These are phyloP conservation scores for Hozukius guyotensis DNA, from an alignment of 2,797 vertebrate species.

Conservation along the genomic window DNA sequence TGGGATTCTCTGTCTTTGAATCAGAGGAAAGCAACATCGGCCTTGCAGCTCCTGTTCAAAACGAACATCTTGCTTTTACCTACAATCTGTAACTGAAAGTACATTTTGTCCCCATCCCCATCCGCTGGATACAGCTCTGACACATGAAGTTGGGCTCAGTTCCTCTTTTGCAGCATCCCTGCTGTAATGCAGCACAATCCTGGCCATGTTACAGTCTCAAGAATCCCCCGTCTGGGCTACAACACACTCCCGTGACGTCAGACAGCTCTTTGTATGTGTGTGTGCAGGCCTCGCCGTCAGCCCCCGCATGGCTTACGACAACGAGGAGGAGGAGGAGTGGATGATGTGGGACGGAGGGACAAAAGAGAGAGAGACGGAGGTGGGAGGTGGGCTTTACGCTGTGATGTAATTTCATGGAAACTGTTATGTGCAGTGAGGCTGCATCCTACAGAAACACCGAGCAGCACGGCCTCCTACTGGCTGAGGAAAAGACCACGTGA, in stretches of 20 bases:
- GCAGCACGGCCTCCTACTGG: slow-evolving; percentile 59
- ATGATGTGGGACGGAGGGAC: slow-evolving; percentile 23
- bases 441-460: slow-evolving; percentile 2
- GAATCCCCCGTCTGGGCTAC: slow-evolving; percentile 63
- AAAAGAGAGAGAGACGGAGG: slow-evolving; percentile 1
- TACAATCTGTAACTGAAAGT: background rate
- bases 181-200: slow-evolving; percentile 28
- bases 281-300: slow-evolving; percentile 41
- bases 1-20: background rate
- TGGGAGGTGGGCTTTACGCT: slow-evolving; percentile 57
- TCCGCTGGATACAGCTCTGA: background rate
- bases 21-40: background rate
- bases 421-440: slow-evolving; percentile 44
- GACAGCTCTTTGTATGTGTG: slow-evolving; percentile 42
- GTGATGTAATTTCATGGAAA: slow-evolving; percentile 78
- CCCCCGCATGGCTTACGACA: slow-evolving; percentile 54
- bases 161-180: slow-evolving; percentile 3
- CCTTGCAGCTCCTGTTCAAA: background rate
- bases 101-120: background rate
- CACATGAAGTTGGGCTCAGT: background rate
- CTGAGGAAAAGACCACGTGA: background rate
- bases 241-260: slow-evolving; percentile 68
- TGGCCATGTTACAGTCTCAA: slow-evolving; percentile 39
- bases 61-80: background rate
- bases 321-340: slow-evolving; percentile 32